Evolutionary conservation across 2,888 invertebrate genomes (phyloP).

Genomic region (Micoletzkya japonica): DNA sequence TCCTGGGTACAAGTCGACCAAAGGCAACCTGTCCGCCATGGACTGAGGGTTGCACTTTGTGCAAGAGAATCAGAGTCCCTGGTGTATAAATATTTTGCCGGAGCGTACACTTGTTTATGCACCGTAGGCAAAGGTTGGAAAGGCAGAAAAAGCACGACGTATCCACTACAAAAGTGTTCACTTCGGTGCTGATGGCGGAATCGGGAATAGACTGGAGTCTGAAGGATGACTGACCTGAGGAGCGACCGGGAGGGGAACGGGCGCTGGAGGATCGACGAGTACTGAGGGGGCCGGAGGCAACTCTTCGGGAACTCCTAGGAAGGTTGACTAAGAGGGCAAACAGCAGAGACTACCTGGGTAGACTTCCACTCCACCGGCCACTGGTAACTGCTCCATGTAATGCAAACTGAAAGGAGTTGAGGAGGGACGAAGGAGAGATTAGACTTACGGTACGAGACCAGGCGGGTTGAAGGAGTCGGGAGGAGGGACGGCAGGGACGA

Average conservation of each 20-base stretch:
- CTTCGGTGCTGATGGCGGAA: too few species aligned
- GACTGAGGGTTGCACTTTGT: too few species aligned
- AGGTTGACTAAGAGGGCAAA: not conserved
- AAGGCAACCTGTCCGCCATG: too few species aligned
- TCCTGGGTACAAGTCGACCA: too few species aligned
- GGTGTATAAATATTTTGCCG: too few species aligned
- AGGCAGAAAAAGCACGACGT: not conserved
- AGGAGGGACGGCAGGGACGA: not conserved
- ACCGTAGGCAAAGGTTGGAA: not conserved
- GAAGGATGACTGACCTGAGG: not conserved
- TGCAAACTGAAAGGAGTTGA: not conserved
- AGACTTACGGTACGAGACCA: not conserved
- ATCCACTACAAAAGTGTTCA: too few species aligned
- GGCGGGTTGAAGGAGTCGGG: conserved; percentile 2
- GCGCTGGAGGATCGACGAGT: not conserved
- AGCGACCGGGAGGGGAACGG: not conserved
- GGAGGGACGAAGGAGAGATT: not conserved
- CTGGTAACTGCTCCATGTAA: not conserved
- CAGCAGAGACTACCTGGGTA: not conserved
- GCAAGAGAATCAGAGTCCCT: too few species aligned
- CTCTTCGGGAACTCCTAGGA: not conserved
- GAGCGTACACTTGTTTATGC: too few species aligned
- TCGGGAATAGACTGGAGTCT: not conserved
- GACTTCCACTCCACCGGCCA: not conserved
- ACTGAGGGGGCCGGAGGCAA: not conserved